These are phyloP conservation scores for Trachelus tabidus DNA, from an alignment of 2,888 invertebrate genomes.

Conservation along the genomic window DNA sequence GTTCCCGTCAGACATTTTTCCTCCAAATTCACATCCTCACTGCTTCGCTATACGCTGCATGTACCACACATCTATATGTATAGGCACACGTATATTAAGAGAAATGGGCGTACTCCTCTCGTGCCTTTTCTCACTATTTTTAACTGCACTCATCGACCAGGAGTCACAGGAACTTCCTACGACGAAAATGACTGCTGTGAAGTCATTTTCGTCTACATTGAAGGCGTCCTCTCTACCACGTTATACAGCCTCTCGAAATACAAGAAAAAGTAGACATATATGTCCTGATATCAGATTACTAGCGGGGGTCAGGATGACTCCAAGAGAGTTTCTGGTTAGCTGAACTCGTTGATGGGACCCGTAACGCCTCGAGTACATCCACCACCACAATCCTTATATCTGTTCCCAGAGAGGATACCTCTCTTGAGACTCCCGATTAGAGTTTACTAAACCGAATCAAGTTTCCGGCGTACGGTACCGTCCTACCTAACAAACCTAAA, in stretches of 20 bases:
- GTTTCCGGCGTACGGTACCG: background rate
- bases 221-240: background rate
- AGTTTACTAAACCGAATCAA: background rate
- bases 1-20: background rate
- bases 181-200: background rate
- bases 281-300: background rate
- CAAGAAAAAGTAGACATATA: background rate
- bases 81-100: background rate
- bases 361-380: constrained; percentile 23
- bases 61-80: background rate
- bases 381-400: constrained; percentile 5
- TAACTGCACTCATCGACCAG: background rate
- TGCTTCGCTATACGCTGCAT: background rate
- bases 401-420: background rate
- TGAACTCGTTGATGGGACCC: constrained; percentile 23
- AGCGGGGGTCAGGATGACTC: background rate
- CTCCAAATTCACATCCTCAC: background rate
- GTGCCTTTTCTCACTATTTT: background rate
- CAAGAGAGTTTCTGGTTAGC: constrained; percentile 21
- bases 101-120: background rate
- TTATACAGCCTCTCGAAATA: background rate
- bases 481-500: background rate
- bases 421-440: constrained; percentile 6
- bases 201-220: background rate
- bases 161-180: background rate